Evolutionary conservation across 2,113 vertebrate species (phyloP), one percentile per base, ranked within the genome.

Genomic region (Meriones unguiculatus): DNA sequence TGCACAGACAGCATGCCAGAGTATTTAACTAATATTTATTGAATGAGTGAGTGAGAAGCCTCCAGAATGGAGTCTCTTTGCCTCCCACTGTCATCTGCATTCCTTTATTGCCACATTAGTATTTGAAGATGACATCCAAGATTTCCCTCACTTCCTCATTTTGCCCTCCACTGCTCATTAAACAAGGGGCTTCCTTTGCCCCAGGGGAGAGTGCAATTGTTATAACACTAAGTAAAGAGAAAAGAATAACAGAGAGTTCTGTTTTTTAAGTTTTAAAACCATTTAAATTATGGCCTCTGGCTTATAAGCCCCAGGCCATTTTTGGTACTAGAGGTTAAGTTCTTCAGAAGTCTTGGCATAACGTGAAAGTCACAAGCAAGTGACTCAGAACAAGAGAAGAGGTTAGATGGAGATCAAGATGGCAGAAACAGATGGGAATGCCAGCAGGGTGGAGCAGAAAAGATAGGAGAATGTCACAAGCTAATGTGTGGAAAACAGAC

Each of bases 1-100:
- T 92, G 59, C 77, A 86, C 78, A 73, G 57, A 93, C 15, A 90
- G 88, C 80, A 50, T 24, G 59, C 30, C 72, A 65, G 70, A 67
- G 78, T 41, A 38, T 73, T 95, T 96, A 97, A 90, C 81, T 85
- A 86, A 89, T 90, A 93, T 81, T 96, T 96, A 95, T 86, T 65
- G 75, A 95, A 67, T 7, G 17, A 94, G 64, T 76, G 87, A 93
- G 85, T 78, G 69, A 89, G 78, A 52, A 20, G 13, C 10, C 92
- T 96, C 87, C 75, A 90, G 87, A 91, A 91, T 62, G 4, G 67
- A 72, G 24, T 18, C 14, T 50, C 89, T 90, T 32, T 75, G 35
- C n/a, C 50, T 70, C 91, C 90, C n/a, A 25, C n/a, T 75, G 38
- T 87, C 69, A 64, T 41, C 28, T 41, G 54, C n/a, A 46, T 87